A percentile compares a stretch with the other conserved stretches of the same genome.
These are phyloP conservation scores for Pogonomyrmex californicus DNA, from an alignment of 1,140 invertebrate genomes.

Conservation along the genomic window DNA sequence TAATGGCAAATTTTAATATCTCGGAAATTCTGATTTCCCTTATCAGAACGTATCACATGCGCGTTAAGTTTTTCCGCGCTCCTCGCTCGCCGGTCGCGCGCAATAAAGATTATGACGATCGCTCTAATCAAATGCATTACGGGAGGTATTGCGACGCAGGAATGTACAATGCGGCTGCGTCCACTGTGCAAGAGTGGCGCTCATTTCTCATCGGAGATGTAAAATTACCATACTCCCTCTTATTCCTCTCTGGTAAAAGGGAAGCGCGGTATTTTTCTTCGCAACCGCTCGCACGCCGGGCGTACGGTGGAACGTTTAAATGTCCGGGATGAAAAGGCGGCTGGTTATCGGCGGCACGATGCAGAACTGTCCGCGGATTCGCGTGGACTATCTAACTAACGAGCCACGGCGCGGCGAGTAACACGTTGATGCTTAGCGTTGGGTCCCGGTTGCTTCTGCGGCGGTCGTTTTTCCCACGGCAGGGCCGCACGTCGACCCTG, in stretches of 20 bases:
- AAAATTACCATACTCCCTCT: conserved; percentile 21
- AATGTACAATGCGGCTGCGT: conserved; percentile 17
- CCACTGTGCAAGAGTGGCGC: neutral
- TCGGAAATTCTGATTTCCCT: neutral
- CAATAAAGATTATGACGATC: neutral
- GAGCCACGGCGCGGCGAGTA: conserved; percentile 22
- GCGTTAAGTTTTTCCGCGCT: neutral
- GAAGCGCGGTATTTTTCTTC: neutral
- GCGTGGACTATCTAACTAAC: conserved; percentile 48
- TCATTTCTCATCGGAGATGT: conserved; percentile 22
- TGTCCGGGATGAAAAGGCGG: conserved; percentile 15
- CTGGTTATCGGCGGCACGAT: conserved; percentile 45
- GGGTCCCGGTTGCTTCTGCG: conserved; percentile 58
- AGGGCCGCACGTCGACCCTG: conserved; percentile 77
- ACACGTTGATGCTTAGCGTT: conserved; percentile 60
- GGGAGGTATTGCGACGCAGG: neutral
- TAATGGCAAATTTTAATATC: neutral
- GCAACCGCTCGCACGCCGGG: neutral
- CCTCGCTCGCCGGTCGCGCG: neutral
- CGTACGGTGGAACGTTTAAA: conserved; percentile 16
- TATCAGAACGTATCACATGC: neutral
- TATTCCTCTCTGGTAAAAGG: neutral
- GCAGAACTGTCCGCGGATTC: conserved; percentile 19
- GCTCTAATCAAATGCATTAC: neutral
- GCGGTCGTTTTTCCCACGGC: conserved; percentile 78